Evolutionary conservation across 1,140 invertebrate genomes (phyloP).

Genomic region (Cylas formicarius): DNA sequence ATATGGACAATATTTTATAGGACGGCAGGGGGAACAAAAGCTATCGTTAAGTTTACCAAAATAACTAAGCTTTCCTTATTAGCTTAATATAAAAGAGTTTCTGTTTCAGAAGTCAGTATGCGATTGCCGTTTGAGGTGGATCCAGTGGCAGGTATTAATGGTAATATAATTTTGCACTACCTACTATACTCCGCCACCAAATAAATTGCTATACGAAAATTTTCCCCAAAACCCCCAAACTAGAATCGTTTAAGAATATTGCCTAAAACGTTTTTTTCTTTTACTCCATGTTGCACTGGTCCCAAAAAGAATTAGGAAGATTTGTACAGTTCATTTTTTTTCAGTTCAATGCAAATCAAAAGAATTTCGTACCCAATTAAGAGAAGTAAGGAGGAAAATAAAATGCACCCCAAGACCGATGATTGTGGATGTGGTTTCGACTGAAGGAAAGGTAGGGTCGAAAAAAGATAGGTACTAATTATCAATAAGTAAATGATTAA

Average conservation of each 20-base stretch:
- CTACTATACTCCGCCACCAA: neutral
- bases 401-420: slow-evolving; percentile 20
- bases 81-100: slow-evolving; percentile 5
- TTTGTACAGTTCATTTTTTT: neutral
- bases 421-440: slow-evolving; percentile 14
- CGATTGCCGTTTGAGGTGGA: slow-evolving; percentile 9
- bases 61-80: too few relatives aligned
- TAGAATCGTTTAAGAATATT: too few relatives aligned
- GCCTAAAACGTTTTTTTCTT: too few relatives aligned
- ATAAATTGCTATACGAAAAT: neutral
- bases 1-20: too few relatives aligned
- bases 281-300: too few relatives aligned
- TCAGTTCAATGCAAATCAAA: slow-evolving; percentile 13
- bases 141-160: slow-evolving; percentile 12
- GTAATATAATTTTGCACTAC: slow-evolving; percentile 3
- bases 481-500: neutral
- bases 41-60: too few relatives aligned
- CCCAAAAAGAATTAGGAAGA: too few relatives aligned
- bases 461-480: neutral
- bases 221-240: too few relatives aligned
- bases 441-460: slow-evolving; percentile 9
- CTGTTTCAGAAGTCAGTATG: slow-evolving; percentile 20
- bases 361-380: slow-evolving; percentile 12
- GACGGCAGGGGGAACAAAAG: too few relatives aligned
- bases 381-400: slow-evolving; percentile 13